phyloP scores from a whole-genome alignment of 2,797 vertebrate genomes.

The Acanthurus tractus region DNA sequence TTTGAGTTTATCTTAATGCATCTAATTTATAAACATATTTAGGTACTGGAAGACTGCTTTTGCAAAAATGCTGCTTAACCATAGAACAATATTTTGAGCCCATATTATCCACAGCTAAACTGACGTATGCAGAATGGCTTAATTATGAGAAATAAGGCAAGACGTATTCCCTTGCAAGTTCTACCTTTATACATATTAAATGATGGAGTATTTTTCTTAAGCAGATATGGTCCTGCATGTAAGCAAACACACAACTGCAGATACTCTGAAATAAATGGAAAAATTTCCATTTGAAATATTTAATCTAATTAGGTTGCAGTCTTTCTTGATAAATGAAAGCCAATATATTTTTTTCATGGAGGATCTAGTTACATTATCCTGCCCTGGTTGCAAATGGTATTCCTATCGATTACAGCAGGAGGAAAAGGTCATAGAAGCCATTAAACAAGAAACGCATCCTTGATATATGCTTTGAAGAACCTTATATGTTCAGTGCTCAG shows the following conservation, averaged over 20 bases:
- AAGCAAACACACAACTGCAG: slow-evolving; percentile 20
- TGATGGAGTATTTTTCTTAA: neutral
- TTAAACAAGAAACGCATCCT: slow-evolving; percentile 62
- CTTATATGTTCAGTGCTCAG: slow-evolving; percentile 44
- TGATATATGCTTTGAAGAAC: slow-evolving; percentile 58
- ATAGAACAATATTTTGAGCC: neutral
- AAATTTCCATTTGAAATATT: slow-evolving; percentile 36
- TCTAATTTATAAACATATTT: neutral
- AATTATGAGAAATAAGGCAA: neutral
- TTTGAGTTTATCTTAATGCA: neutral
- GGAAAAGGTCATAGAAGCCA: slow-evolving; percentile 68
- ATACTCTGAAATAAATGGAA: slow-evolving; percentile 41
- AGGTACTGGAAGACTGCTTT: neutral
- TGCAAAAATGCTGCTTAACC: neutral
- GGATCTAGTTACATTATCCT: slow-evolving; percentile 65
- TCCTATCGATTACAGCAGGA: slow-evolving; percentile 74
- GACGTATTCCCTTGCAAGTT: neutral
- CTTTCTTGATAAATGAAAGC: slow-evolving; percentile 56
- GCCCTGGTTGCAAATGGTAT: slow-evolving; percentile 66
- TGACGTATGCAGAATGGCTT: neutral
- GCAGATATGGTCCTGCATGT: slow-evolving; percentile 13
- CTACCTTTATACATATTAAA: neutral
- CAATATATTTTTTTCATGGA: slow-evolving; percentile 36
- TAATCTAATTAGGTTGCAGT: slow-evolving; percentile 50
- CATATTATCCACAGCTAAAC: neutral